Conservation (phyloP, 37 sponge, comb jelly and placozoan genomes). For the Beroe ovata region DNA sequence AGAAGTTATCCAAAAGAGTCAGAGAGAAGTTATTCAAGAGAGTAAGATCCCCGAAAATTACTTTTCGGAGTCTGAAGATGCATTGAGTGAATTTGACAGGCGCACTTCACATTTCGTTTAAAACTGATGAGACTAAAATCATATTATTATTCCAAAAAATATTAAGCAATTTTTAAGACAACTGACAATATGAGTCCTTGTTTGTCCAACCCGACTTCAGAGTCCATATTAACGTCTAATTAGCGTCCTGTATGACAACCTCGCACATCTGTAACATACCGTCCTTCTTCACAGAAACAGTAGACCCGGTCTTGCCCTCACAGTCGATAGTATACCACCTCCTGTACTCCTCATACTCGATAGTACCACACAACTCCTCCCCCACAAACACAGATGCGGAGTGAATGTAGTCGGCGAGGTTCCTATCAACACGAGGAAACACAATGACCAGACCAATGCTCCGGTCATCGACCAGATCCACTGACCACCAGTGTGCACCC, state of each 20-base stretch:
- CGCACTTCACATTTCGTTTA: too few species aligned
- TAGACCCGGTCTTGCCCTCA: conserved; percentile 8
- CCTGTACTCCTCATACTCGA: conserved; percentile 9
- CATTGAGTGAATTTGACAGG: too few species aligned
- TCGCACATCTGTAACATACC: conserved; percentile 43
- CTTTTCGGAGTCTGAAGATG: too few species aligned
- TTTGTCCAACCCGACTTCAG: too few species aligned
- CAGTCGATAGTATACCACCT: conserved; percentile 31
- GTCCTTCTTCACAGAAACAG: conserved; percentile 11
- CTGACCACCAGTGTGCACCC: conserved; percentile 28
- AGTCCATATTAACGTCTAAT: too few species aligned
- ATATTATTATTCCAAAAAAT: too few species aligned
- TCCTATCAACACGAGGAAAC: conserved; percentile 8
- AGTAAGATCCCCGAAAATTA: too few species aligned
- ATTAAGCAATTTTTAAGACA: too few species aligned
- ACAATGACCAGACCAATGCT: conserved; percentile 24
- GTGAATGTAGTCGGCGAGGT: not conserved
- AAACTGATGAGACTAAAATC: too few species aligned
- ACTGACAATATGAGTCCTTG: too few species aligned
- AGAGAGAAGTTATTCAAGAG: too few species aligned
- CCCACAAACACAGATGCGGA: conserved; percentile 1
- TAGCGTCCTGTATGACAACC: conserved; percentile 59
- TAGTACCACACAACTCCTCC: conserved; percentile 8
- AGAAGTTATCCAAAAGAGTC: too few species aligned
- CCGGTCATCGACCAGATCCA: not conserved